Conservation (phyloP, 2,888 invertebrate species). For the Crematogaster levior region DNA sequence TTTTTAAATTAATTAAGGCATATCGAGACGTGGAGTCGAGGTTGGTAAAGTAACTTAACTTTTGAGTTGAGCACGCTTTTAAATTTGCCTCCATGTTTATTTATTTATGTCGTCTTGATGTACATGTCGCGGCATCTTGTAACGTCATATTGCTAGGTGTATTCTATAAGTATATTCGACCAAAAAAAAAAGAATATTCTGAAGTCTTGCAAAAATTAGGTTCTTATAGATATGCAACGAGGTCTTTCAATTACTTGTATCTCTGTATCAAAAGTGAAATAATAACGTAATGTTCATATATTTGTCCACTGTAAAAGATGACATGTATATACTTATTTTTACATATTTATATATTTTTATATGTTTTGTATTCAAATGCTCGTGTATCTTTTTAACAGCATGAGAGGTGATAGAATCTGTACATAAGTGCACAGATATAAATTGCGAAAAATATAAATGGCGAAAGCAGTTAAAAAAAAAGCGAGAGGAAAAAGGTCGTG, state of each 20-base stretch:
- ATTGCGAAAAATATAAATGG: neutral
- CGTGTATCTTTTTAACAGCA: neutral
- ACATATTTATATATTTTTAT: too few species aligned
- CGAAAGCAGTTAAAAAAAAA: neutral
- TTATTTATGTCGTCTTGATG: slow-evolving; percentile 56
- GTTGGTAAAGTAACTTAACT: slow-evolving; percentile 12
- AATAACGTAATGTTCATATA: slow-evolving; percentile 12
- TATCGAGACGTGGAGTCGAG: slow-evolving; percentile 19
- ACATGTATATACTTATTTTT: neutral
- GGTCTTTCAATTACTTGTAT: slow-evolving; percentile 5
- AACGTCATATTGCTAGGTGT: neutral
- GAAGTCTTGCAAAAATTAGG: neutral
- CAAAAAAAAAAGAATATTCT: neutral
- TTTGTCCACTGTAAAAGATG: neutral
- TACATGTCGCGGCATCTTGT: neutral
- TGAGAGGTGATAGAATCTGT: neutral
- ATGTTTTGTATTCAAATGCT: neutral
- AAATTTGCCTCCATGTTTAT: slow-evolving; percentile 50
- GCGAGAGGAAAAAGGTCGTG: neutral
- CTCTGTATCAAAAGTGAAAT: slow-evolving; percentile 5
- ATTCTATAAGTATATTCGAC: neutral
- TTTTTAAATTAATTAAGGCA: slow-evolving; percentile 54
- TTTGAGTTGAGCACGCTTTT: slow-evolving; percentile 41
- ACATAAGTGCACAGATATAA: neutral
- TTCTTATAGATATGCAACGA: neutral